Base-by-base conservation (phyloP, 2,797 vertebrate species). In the Todus mexicanus region DNA sequence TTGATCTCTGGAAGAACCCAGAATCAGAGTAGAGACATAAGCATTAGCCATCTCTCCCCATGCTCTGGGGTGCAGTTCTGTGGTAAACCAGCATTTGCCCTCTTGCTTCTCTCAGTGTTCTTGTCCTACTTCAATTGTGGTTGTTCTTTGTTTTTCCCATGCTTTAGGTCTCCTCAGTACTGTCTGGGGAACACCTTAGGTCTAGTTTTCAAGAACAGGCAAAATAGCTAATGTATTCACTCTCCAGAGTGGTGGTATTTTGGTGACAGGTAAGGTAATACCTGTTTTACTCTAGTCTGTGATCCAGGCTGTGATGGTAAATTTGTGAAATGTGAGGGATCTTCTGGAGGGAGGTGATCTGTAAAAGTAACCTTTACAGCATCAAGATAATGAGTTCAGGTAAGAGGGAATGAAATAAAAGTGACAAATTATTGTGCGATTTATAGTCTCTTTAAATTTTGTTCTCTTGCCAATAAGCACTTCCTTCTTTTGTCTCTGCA, bases 401-500 rank as follows among this genome's bases (percentile, higher is more conserved):
- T 26, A 53, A 57, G 12, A 15, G 20, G 16, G 7, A 13, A 53
- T 4, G 14, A 56, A 72, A 75, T 45, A 64, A 78, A 89, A 76
- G 73, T 42, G 9, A 74, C 31, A 15, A 42, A 22, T 12, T 68
- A 50, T 29, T 45, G 25, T 80, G 25, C 50, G 74, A n/a, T 84
- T 74, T 63, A 60, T 33, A 66, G 11, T 21, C 18, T 69, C 60
- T 69, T 29, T 81, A 22, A 63, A 56, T 78, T 59, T 88, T 89
- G 29, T 81, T 85, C 79, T 76, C 20, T 76, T 68, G 35, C 45
- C 92, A 60, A 31, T 37, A 76, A 93, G 29, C 38, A 5, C 31
- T 92, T 85, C 74, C 69, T 69, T 94, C 37, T 95, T 91, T 56
- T 97, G 86, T 96, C 48, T 43, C 75, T 94, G 10, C 97, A 99